A percentile compares a stretch with the other conserved stretches of the same genome.
These are phyloP conservation scores for Natator depressus DNA, from an alignment of 2,113 vertebrate species.

Conservation along the genomic window DNA sequence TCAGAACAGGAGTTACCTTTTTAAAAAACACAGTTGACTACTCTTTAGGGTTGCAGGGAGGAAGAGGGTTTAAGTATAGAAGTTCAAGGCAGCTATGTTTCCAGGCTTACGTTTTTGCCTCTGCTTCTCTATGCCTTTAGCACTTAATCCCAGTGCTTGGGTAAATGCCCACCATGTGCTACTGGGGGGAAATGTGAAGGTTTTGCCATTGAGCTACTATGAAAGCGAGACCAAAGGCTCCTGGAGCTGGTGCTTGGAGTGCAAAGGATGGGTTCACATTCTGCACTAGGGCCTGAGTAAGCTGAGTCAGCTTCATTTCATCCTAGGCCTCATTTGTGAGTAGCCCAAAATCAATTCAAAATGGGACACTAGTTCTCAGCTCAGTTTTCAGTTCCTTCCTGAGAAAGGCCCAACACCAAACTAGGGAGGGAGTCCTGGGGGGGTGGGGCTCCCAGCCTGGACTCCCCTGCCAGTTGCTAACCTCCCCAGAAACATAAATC, in stretches of 20 bases:
- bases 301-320: background rate
- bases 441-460: background rate
- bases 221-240: background rate
- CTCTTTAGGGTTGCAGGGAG: background rate
- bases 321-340: background rate
- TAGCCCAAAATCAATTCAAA: background rate
- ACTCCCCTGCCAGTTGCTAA: background rate
- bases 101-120: background rate
- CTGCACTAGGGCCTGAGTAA: background rate
- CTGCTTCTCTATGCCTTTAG: background rate
- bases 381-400: too few relatives aligned
- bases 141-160: background rate
- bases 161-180: background rate
- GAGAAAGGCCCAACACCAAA: too few relatives aligned
- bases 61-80: fast-evolving
- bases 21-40: background rate
- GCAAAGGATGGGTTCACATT: background rate
- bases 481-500: background rate
- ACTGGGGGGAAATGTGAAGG: fast-evolving
- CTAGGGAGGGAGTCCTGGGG: too few relatives aligned
- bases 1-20: constrained; percentile 42
- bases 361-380: background rate
- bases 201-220: fast-evolving
- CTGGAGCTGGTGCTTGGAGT: background rate
- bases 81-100: background rate